Conservation (phyloP, 2,113 vertebrate species). For the Sphyrna mokarran region DNA sequence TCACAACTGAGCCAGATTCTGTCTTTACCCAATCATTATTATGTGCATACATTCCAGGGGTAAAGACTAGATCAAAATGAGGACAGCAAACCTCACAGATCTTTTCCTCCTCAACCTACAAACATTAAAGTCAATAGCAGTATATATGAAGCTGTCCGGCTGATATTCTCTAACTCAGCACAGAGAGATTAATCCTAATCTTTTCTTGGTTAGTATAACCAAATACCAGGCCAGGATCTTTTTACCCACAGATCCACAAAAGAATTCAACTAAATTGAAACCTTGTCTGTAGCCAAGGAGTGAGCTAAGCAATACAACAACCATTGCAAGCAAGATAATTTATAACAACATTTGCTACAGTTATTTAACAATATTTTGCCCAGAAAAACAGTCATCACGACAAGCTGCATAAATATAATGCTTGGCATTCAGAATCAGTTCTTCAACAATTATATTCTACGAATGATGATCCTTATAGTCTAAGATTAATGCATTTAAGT, state of each 20-base stretch:
- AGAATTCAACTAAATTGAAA: not conserved
- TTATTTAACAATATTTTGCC: not conserved
- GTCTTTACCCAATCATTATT: not conserved
- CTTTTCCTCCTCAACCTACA: not conserved
- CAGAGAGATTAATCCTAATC: not conserved
- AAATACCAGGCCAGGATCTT: not conserved
- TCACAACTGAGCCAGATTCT: not conserved
- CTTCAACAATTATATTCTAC: not conserved
- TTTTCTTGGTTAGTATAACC: not conserved
- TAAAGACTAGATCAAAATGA: not conserved
- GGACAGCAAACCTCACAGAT: not conserved
- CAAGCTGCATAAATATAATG: not conserved
- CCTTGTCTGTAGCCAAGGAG: not conserved
- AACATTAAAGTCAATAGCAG: not conserved
- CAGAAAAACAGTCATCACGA: not conserved
- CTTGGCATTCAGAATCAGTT: not conserved
- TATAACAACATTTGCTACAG: not conserved
- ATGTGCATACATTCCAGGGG: not conserved
- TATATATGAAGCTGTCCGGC: not conserved
- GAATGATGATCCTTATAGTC: not conserved
- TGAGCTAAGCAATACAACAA: not conserved
- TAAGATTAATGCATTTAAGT: not conserved
- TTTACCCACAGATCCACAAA: not conserved
- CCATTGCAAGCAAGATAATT: not conserved
- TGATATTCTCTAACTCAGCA: not conserved